Conservation (phyloP, 2,113 vertebrate species). For the Oreotrochilus melanogaster region DNA sequence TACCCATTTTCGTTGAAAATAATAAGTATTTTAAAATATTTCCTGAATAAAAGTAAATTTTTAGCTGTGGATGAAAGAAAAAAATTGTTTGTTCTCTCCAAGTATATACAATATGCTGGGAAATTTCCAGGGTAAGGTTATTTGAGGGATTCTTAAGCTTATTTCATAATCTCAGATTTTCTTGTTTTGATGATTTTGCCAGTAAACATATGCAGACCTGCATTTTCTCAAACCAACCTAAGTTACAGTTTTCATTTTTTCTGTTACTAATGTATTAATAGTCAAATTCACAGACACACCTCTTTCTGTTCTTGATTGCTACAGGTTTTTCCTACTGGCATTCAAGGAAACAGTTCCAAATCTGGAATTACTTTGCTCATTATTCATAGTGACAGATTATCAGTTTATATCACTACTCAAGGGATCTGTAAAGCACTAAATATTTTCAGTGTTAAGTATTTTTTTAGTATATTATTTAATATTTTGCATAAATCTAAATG, state of each 20-base stretch:
- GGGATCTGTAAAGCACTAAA: background rate
- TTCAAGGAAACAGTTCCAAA: background rate
- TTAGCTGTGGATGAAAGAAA: background rate
- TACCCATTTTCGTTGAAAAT: background rate
- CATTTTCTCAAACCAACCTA: background rate
- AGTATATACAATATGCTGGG: background rate
- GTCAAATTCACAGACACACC: background rate
- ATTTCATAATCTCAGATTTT: background rate
- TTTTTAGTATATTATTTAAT: background rate
- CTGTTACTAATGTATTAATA: background rate
- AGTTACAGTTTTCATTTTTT: background rate
- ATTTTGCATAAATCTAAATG: background rate
- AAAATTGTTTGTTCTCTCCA: background rate
- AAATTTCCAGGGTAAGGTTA: background rate
- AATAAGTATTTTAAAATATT: background rate
- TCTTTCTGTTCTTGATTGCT: background rate
- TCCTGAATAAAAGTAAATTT: slow-evolving; percentile 1
- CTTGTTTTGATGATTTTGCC: background rate
- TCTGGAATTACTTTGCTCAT: slow-evolving; percentile 11
- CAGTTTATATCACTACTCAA: background rate
- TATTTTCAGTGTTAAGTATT: background rate
- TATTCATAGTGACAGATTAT: background rate
- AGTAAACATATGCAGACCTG: background rate
- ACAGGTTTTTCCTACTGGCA: background rate
- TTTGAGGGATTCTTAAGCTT: background rate